Percentiles rank a stretch among this genome's conserved stretches.
Conservation (phyloP, 2,888 invertebrate species). For the Cremastinae sp. region DNA sequence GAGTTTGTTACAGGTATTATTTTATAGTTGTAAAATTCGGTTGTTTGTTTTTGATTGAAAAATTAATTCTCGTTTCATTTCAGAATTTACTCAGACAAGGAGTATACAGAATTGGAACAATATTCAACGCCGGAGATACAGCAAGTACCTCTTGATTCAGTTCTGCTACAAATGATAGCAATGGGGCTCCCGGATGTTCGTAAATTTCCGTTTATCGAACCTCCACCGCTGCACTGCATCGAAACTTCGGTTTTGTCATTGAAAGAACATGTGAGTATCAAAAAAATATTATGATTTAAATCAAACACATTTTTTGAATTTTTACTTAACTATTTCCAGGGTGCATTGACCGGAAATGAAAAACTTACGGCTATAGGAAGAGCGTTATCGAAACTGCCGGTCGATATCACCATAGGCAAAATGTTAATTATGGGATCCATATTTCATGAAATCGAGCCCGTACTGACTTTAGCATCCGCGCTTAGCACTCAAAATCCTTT, state of each 20-base stretch:
- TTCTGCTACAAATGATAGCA: conserved; percentile 95
- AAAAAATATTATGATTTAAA: too few relatives aligned
- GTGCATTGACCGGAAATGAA: conserved; percentile 89
- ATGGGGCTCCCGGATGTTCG: conserved; percentile 95
- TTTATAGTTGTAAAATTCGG: not conserved
- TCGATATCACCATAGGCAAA: conserved; percentile 97
- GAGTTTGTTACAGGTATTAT: conserved; percentile 88
- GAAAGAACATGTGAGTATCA: conserved; percentile 88
- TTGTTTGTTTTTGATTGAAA: conserved; percentile 1
- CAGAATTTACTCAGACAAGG: conserved; percentile 91
- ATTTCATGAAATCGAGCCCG: conserved; percentile 93
- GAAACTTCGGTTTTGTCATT: conserved; percentile 93
- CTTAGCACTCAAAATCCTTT: conserved; percentile 96
- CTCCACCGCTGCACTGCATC: conserved; percentile 91
- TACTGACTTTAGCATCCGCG: conserved; percentile 93
- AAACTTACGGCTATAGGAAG: conserved; percentile 92
- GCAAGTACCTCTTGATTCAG: conserved; percentile 94
- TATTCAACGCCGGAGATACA: conserved; percentile 97
- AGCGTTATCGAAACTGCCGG: conserved; percentile 93
- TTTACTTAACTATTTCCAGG: conserved; percentile 80
- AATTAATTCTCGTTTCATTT: conserved; percentile 5
- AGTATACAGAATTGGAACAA: conserved; percentile 88
- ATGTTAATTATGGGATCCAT: conserved; percentile 96
- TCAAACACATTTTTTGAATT: not conserved
- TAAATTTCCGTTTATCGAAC: conserved; percentile 96